Base-by-base conservation (phyloP, 2,888 invertebrate species). In the Galerucella calmariensis region DNA sequence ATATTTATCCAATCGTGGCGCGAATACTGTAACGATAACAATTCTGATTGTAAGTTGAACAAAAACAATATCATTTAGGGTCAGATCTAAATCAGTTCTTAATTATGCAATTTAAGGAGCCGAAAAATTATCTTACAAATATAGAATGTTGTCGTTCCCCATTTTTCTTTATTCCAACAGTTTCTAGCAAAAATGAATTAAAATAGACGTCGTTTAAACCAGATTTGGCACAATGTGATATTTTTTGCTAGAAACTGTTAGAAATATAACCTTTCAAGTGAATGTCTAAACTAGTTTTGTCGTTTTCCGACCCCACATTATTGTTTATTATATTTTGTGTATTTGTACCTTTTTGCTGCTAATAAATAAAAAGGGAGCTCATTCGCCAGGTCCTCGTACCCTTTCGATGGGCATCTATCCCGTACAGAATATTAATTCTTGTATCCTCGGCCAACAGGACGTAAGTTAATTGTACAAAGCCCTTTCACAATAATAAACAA, bases 361-460 rank as follows among this genome's bases (percentile, higher is more conserved):
- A 90, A 75, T 75, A 75, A 90, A 76, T 75, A 75, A 72, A 73
- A 77, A 96, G 96, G 96, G 96, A 89, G 93, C 95, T 87, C 95
- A 95, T 90, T 96, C 96, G 89, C 96, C 96, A 88, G 95, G 95
- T 90, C 95, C 95, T 88, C 94, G 96, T 88, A 94, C 94, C 88
- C 92, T 95, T 85, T 94, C 95, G 85, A 94, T 95, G 94, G 96
- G 96, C 86, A 92, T 94, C 88, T 96, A 93, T 90, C 96, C 95
- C 88, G 94, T 95, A 88, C 94, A 95, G 91, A 92, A 93, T 90
- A 91, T 96, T 90, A 93, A 93, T 90, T 96, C 96, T 88, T 92
- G 92, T 90, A 94, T 96, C 89, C 92, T 95, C 88, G 92, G 92
- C 90, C 93, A 93, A 89, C 92, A 94, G 88, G 94, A 95, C 92